Evolutionary conservation across 1,140 invertebrate species (phyloP).

Genomic region (Aphis craccivora): DNA sequence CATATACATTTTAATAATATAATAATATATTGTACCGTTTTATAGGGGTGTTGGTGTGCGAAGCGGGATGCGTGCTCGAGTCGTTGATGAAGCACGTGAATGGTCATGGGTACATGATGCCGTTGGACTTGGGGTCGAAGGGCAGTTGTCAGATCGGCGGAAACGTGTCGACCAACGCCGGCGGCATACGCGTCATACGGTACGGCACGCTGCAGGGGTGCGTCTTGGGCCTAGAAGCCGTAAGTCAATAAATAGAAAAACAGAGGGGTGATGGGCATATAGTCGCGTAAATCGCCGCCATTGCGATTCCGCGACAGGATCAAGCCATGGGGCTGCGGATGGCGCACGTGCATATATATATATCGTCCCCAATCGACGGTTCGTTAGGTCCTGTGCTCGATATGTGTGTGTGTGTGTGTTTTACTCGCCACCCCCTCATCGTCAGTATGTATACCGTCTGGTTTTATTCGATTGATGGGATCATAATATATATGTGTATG

Average conservation of each 20-base stretch:
- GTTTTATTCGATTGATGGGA: slow-evolving; percentile 27
- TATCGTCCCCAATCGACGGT: not conserved
- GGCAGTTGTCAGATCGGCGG: slow-evolving; percentile 97
- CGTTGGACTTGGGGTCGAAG: slow-evolving; percentile 95
- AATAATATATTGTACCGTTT: not conserved
- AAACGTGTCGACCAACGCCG: slow-evolving; percentile 96
- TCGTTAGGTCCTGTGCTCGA: slow-evolving; percentile 1
- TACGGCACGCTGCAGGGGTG: slow-evolving; percentile 96
- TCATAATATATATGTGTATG: not conserved
- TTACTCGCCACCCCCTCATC: not conserved
- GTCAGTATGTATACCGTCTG: not conserved
- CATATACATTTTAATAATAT: not conserved
- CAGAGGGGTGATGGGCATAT: not conserved
- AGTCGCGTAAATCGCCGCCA: not conserved
- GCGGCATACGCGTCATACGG: slow-evolving; percentile 87
- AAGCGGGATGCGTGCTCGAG: slow-evolving; percentile 93
- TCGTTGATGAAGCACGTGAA: slow-evolving; percentile 79
- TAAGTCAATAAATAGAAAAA: slow-evolving; percentile 65
- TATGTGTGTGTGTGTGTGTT: not conserved
- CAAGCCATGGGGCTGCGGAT: not conserved
- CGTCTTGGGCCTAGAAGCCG: slow-evolving; percentile 89
- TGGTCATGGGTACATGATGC: slow-evolving; percentile 84
- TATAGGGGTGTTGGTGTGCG: slow-evolving; percentile 82
- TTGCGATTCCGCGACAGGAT: not conserved
- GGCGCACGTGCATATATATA: not conserved